Evolutionary conservation across 2,113 vertebrate genomes (phyloP).

Genomic region (Lepus timidus): DNA sequence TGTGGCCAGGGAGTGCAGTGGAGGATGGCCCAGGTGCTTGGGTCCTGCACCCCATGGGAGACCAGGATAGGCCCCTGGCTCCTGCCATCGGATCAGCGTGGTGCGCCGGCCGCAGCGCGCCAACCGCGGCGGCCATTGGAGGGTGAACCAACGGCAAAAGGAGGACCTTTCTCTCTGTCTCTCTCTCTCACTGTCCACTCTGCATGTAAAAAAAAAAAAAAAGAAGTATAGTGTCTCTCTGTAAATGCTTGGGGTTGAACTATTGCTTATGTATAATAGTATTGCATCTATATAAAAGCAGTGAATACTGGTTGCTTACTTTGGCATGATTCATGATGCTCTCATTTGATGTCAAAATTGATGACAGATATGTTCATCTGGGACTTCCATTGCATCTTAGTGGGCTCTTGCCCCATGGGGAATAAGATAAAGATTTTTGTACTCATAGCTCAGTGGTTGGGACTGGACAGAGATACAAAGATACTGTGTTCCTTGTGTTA

Average conservation of each 20-base stretch:
- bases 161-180: no score
- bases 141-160: no score
- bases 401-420: no score
- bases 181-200: no score
- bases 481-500: neutral
- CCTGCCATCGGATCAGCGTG: no score
- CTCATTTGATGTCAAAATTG: neutral
- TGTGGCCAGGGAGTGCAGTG: no score
- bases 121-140: no score
- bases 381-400: neutral
- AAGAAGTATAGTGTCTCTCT: neutral
- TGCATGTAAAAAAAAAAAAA: no score
- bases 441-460: neutral
- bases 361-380: accelerated
- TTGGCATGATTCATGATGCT: neutral
- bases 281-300: neutral
- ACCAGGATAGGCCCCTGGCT: no score
- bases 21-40: no score
- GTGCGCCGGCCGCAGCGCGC: no score
- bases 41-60: no score
- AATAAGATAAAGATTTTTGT: neutral
- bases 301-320: neutral
- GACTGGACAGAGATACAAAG: neutral
- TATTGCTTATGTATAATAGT: neutral
- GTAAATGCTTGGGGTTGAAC: neutral